Conservation (phyloP, 2,113 vertebrate genomes). For the Fregetta grallaria region DNA sequence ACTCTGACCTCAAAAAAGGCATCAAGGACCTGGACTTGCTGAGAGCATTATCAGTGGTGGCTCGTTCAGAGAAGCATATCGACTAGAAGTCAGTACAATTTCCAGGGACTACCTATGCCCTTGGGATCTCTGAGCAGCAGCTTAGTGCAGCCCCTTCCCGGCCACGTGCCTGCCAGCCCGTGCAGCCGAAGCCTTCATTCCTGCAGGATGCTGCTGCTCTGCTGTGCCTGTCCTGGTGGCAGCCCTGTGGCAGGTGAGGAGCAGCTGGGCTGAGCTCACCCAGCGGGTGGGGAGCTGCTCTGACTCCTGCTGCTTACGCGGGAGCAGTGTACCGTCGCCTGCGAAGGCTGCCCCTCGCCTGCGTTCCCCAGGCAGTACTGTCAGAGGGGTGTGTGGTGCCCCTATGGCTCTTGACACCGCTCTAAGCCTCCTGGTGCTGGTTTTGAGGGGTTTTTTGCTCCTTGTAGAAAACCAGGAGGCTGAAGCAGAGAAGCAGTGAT, state of each 20-base stretch:
- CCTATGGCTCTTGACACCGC: neutral
- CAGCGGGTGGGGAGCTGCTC: fast-evolving
- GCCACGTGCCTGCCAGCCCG: fast-evolving
- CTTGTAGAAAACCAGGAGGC: neutral
- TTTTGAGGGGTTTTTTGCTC: neutral
- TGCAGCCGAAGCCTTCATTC: fast-evolving
- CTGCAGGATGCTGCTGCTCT: fast-evolving
- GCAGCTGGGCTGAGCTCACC: neutral
- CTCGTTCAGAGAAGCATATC: neutral
- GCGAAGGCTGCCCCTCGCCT: neutral
- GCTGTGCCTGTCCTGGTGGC: neutral
- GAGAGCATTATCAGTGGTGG: neutral
- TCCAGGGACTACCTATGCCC: neutral
- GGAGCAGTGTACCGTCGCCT: neutral
- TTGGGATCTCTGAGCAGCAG: neutral
- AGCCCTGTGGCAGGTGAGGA: neutral
- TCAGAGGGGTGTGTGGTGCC: neutral
- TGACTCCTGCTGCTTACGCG: neutral
- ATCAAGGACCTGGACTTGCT: neutral
- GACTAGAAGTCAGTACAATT: neutral
- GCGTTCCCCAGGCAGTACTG: neutral
- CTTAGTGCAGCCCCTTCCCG: neutral
- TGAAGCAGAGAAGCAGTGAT: neutral
- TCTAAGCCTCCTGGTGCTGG: neutral
- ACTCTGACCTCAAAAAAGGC: neutral